Evolutionary conservation across 2,113 vertebrate genomes (phyloP).

Genomic region (Microtus pennsylvanicus): DNA sequence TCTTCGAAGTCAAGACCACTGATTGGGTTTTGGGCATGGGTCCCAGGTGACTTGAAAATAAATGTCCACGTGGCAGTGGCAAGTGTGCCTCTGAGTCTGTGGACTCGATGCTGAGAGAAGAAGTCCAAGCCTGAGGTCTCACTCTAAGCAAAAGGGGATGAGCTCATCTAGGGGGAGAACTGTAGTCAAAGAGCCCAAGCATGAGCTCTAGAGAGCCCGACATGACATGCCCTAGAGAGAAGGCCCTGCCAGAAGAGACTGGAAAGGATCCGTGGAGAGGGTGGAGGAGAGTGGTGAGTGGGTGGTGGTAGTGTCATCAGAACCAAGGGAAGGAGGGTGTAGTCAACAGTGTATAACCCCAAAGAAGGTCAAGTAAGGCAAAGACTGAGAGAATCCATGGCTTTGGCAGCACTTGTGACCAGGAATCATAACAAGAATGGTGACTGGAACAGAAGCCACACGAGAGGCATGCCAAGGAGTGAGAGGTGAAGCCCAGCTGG

Average conservation of each 20-base stretch:
- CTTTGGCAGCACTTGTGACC: conserved; percentile 4
- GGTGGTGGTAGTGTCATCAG: not conserved
- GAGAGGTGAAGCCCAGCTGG: not conserved
- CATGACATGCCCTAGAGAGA: not conserved
- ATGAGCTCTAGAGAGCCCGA: not conserved
- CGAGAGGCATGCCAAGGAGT: not conserved
- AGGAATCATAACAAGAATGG: not conserved
- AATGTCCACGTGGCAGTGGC: not conserved
- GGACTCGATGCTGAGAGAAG: conserved; percentile 11
- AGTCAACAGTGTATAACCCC: not conserved
- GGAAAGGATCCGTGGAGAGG: not conserved
- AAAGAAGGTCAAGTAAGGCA: conserved; percentile 10
- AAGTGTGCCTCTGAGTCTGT: not conserved
- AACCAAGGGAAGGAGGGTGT: conserved; percentile 6
- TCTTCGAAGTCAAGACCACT: not conserved
- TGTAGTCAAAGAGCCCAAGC: not conserved
- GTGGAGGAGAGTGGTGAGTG: not conserved
- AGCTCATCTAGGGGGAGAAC: not conserved
- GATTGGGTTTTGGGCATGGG: not conserved
- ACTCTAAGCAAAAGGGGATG: not conserved
- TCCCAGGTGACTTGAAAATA: not conserved
- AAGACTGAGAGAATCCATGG: not conserved
- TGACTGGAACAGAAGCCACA: not conserved
- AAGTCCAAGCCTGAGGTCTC: conserved; percentile 30
- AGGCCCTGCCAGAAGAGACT: not conserved